Conservation (phyloP, 2,888 invertebrate genomes). For the Craniophora ligustri region DNA sequence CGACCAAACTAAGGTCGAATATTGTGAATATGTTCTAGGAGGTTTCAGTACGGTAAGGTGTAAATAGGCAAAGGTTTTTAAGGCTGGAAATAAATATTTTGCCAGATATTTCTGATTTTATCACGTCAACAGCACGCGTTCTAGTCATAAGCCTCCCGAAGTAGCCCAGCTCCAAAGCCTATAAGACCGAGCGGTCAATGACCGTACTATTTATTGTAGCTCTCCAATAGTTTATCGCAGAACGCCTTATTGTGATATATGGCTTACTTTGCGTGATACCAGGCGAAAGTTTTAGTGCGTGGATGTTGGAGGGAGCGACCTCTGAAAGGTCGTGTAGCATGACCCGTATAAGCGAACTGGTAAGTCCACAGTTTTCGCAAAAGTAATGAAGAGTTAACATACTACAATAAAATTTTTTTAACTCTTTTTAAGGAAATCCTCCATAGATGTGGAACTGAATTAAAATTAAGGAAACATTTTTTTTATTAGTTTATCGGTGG, state of each 20-base stretch:
- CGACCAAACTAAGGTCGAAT: too few species aligned
- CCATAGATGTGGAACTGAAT: too few species aligned
- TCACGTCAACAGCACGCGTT: constrained; percentile 50
- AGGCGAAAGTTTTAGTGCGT: constrained; percentile 35
- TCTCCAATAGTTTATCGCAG: constrained; percentile 52
- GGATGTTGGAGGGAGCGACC: constrained; percentile 11
- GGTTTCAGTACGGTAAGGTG: too few species aligned
- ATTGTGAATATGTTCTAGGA: too few species aligned
- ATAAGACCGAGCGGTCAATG: constrained; percentile 52
- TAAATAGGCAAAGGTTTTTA: constrained; percentile 37
- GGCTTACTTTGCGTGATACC: constrained; percentile 44
- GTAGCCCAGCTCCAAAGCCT: constrained; percentile 44
- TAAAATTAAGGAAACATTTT: too few species aligned
- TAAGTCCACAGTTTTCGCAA: too few species aligned
- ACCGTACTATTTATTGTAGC: constrained; percentile 54
- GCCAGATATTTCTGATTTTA: constrained; percentile 46
- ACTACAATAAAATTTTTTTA: too few species aligned
- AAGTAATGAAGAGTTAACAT: too few species aligned
- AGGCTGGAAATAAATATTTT: constrained; percentile 41
- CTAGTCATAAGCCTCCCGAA: constrained; percentile 44
- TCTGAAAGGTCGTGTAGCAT: constrained; percentile 7
- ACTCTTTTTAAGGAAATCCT: too few species aligned
- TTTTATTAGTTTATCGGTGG: too few species aligned
- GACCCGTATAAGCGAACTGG: too few species aligned
- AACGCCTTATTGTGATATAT: constrained; percentile 53